A percentile compares a stretch with the other conserved stretches of the same genome.
phyloP scores from a whole-genome alignment of 2,888 invertebrate species.

The Cheilosia pagana region DNA sequence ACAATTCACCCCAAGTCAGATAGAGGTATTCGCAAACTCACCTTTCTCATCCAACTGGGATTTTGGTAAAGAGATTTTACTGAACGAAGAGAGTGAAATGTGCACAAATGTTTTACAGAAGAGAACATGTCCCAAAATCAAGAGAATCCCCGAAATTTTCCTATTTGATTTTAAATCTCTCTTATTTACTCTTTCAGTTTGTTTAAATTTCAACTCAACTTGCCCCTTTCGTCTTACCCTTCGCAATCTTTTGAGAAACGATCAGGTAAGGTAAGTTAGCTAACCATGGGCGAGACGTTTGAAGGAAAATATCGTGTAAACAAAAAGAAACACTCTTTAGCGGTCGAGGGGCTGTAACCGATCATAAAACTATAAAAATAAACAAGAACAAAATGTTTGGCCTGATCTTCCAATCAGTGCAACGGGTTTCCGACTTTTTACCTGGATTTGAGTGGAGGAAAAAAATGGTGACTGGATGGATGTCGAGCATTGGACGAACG shows the following conservation, averaged over 20 bases:
- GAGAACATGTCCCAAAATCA: constrained; percentile 58
- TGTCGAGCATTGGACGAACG: constrained; percentile 29
- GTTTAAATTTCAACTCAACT: too few species aligned
- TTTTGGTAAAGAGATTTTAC: neutral
- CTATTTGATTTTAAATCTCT: neutral
- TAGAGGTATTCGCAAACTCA: neutral
- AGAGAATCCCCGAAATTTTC: constrained; percentile 5
- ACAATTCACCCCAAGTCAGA: neutral
- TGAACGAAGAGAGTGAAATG: neutral
- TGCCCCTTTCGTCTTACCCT: neutral
- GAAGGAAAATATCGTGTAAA: constrained; percentile 14
- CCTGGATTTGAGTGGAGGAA: constrained; percentile 31
- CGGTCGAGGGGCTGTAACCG: constrained; percentile 54
- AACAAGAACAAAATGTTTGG: constrained; percentile 51
- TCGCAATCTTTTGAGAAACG: neutral
- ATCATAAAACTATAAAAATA: constrained; percentile 64
- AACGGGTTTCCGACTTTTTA: constrained; percentile 46
- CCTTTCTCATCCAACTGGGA: neutral
- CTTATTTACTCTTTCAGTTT: too few species aligned
- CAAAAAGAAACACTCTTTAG: constrained; percentile 47
- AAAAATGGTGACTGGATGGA: constrained; percentile 55
- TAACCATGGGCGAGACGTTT: neutral
- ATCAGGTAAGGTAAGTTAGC: constrained; percentile 2
- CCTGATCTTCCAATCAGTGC: constrained; percentile 71
- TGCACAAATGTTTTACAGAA: neutral